Conservation (phyloP, 2,888 invertebrate genomes). For the Nymphalis c-album region DNA sequence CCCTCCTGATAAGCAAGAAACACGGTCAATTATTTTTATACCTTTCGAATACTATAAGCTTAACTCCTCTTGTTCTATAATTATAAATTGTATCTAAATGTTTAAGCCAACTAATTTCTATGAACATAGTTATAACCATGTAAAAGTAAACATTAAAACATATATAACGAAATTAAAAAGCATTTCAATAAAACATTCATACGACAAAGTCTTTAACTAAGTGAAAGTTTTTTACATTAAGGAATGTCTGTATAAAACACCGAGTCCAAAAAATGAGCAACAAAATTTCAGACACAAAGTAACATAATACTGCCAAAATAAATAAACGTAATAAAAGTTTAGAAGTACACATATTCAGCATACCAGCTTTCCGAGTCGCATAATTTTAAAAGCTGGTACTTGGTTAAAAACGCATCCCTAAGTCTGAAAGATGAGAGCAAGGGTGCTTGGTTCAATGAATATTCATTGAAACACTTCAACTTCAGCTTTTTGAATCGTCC, state of each 20-base stretch:
- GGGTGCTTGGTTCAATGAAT: conserved; percentile 33
- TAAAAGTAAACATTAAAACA: not conserved
- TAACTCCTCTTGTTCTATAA: too few relatives aligned
- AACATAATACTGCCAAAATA: conserved; percentile 1
- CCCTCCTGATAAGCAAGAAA: too few relatives aligned
- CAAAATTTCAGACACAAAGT: not conserved
- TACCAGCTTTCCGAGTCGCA: conserved; percentile 20
- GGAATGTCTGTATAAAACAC: not conserved
- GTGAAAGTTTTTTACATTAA: not conserved
- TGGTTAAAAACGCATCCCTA: conserved; percentile 25
- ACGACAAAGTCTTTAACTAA: not conserved
- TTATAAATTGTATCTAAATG: too few relatives aligned
- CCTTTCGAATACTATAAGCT: too few relatives aligned
- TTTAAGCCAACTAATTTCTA: too few relatives aligned
- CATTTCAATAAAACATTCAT: not conserved
- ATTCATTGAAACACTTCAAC: conserved; percentile 33
- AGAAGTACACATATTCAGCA: not conserved
- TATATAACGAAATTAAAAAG: not conserved
- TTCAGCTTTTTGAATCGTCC: conserved; percentile 30
- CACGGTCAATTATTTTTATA: too few relatives aligned
- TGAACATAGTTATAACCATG: not conserved
- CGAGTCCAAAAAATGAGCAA: not conserved
- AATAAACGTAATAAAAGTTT: not conserved
- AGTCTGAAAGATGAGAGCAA: conserved; percentile 23
- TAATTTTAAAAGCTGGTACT: conserved; percentile 31